Percentiles rank a stretch among this genome's conserved stretches.
These are phyloP conservation scores for Cylloceria caligata DNA, from an alignment of 2,888 invertebrate species.

Conservation along the genomic window DNA sequence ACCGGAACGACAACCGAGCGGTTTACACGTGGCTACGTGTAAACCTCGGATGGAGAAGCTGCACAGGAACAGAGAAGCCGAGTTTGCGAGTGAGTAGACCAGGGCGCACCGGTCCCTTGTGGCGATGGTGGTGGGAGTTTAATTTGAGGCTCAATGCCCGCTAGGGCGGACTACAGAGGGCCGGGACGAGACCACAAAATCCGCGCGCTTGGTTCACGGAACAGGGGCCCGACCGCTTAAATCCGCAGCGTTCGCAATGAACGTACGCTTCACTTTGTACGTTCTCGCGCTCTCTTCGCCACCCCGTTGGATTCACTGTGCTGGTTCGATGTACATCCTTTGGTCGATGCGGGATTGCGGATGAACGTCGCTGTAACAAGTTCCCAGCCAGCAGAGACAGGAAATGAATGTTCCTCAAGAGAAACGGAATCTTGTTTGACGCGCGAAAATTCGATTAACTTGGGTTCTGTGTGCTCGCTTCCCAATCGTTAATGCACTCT, in stretches of 20 bases:
- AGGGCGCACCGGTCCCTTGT: slow-evolving; percentile 24
- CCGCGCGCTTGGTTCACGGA: slow-evolving; percentile 51
- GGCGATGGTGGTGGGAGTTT: slow-evolving; percentile 70
- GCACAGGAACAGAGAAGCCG: slow-evolving; percentile 15
- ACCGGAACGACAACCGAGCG: slow-evolving; percentile 17
- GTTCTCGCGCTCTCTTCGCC: slow-evolving; percentile 25
- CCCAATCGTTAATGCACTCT: slow-evolving; percentile 27
- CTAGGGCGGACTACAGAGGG: slow-evolving; percentile 55
- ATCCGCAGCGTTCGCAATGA: slow-evolving; percentile 50
- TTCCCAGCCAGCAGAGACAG: slow-evolving; percentile 40
- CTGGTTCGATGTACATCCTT: neutral
- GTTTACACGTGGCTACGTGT: slow-evolving; percentile 36
- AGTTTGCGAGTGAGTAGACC: slow-evolving; percentile 16
- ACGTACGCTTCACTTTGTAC: slow-evolving; percentile 44
- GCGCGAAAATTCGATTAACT: slow-evolving; percentile 59
- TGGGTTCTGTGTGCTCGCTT: slow-evolving; percentile 2
- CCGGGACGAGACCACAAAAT: slow-evolving; percentile 69
- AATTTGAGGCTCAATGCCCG: slow-evolving; percentile 75
- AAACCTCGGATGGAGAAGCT: slow-evolving; percentile 20
- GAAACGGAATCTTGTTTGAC: slow-evolving; percentile 34
- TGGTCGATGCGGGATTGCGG: slow-evolving; percentile 31
- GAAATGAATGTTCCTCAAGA: slow-evolving; percentile 57
- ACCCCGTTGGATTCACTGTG: neutral
- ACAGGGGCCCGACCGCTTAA: slow-evolving; percentile 30
- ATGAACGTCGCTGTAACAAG: slow-evolving; percentile 37